phyloP scores from a whole-genome alignment of 2,888 invertebrate species.

The Drosophila anomelani region DNA sequence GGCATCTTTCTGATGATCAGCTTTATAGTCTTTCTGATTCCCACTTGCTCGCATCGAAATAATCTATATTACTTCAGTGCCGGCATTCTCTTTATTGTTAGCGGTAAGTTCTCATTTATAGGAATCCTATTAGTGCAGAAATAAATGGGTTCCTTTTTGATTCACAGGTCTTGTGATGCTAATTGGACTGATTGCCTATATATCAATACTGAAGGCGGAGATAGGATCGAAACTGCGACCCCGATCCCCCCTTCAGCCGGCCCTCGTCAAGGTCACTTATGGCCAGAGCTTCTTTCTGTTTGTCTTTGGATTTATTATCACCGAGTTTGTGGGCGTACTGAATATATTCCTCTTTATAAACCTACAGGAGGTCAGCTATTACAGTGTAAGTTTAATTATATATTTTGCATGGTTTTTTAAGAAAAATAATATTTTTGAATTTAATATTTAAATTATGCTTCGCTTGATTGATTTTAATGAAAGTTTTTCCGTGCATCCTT shows the following conservation, averaged over 20 bases:
- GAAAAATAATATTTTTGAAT: no score
- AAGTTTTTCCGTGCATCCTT: neutral
- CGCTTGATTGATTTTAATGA: no score
- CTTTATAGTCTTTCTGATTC: conserved; percentile 92
- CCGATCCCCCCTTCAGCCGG: conserved; percentile 90
- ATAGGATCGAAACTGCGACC: conserved; percentile 94
- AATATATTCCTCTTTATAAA: conserved; percentile 94
- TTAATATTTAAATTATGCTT: no score
- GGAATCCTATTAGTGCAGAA: no score
- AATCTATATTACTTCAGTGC: conserved; percentile 93
- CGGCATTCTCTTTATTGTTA: conserved; percentile 94
- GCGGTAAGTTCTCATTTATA: conserved; percentile 87
- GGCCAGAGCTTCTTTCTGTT: conserved; percentile 95
- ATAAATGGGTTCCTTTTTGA: neutral
- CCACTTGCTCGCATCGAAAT: conserved; percentile 90
- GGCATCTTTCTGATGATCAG: conserved; percentile 91
- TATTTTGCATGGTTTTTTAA: neutral
- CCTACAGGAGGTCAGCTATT: conserved; percentile 83
- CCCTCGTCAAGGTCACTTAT: conserved; percentile 93
- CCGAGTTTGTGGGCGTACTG: conserved; percentile 93
- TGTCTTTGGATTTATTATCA: conserved; percentile 92
- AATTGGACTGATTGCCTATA: conserved; percentile 96
- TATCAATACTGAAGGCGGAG: conserved; percentile 96
- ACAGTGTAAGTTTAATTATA: conserved; percentile 77
- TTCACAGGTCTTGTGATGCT: conserved; percentile 92